Percentiles rank a stretch among this genome's conserved stretches.
Conservation (phyloP, 2,888 invertebrate genomes). For the Eilema griseolum region DNA sequence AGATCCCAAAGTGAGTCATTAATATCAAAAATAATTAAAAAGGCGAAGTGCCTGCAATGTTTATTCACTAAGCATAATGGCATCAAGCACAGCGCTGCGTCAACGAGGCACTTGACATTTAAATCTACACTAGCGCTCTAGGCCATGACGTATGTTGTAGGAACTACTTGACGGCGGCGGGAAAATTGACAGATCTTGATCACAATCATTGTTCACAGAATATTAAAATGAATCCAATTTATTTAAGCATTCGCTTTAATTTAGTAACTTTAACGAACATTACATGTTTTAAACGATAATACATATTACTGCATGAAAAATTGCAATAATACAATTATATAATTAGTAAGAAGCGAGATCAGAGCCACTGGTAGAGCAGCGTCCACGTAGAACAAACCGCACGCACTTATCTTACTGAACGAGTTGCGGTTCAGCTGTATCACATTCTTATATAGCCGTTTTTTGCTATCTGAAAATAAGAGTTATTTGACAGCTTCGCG, state of each 20-base stretch:
- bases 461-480: slow-evolving; percentile 15
- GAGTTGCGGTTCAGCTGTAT: slow-evolving; percentile 11
- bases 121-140: no score
- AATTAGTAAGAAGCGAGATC: slow-evolving; percentile 8
- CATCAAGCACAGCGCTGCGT: no score
- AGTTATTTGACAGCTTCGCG: background rate
- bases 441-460: slow-evolving; percentile 18
- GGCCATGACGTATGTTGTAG: no score
- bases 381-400: slow-evolving; percentile 18
- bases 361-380: slow-evolving; percentile 9
- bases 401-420: slow-evolving; percentile 25
- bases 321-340: slow-evolving; percentile 28
- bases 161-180: no score
- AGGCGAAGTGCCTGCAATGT: no score
- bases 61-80: no score
- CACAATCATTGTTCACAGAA: background rate
- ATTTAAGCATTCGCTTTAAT: background rate
- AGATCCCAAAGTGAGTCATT: no score
- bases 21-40: no score
- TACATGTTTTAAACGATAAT: background rate
- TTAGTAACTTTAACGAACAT: background rate
- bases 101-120: no score
- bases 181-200: background rate
- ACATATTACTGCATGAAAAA: slow-evolving; percentile 15
- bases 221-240: background rate